Base-by-base conservation (phyloP, 2,113 vertebrate genomes). In the Pomatostomus ruficeps region DNA sequence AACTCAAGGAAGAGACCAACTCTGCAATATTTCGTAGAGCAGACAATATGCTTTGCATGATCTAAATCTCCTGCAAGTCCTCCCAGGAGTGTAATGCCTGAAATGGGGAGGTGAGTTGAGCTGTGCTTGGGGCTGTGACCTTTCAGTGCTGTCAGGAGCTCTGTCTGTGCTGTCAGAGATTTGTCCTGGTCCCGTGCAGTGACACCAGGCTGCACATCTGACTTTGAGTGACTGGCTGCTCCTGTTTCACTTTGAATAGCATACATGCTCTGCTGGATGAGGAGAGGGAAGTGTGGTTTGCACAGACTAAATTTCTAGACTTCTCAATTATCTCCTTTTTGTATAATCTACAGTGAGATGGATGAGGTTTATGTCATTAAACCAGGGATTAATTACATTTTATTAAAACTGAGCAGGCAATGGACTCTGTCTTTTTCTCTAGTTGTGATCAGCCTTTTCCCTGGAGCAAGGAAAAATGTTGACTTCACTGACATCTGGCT, bases 401-500 rank as follows among this genome's bases (percentile, higher is more conserved):
- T 75, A 76, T 61, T 79, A 66, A 88, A 95, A 85, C 28, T 61
- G 75, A 79, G 29, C 29, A 86, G 75, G 45, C n/a, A 76, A 6
- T 35, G 36, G 78, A 68, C 35, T 81, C 35, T 45, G 4, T 45
- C 36, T 51, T 82, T 91, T 89, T 65, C 54, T 90, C 35, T 58
- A 54, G 58, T 33, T 88, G 76, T 46, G 49, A 70, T 29, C 42
- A 85, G 43, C 40, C 65, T 93, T 80, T 91, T 71, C 77, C 73
- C 57, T 79, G 57, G 61, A 94, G 88, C 33, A 75, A 92, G 74
- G 59, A 58, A 75, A 90, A 88, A 38, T 26, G 51, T 65, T 33
- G 14, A 31, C 68, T 94, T 73, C 79, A n/a, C 42, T 93, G 68
- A 93, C 59, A 92, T 73, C 55, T 97, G 65, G 33, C 74, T 92